These are phyloP conservation scores for Catonia carolina DNA, from an alignment of 2,888 invertebrate species.

Conservation along the genomic window DNA sequence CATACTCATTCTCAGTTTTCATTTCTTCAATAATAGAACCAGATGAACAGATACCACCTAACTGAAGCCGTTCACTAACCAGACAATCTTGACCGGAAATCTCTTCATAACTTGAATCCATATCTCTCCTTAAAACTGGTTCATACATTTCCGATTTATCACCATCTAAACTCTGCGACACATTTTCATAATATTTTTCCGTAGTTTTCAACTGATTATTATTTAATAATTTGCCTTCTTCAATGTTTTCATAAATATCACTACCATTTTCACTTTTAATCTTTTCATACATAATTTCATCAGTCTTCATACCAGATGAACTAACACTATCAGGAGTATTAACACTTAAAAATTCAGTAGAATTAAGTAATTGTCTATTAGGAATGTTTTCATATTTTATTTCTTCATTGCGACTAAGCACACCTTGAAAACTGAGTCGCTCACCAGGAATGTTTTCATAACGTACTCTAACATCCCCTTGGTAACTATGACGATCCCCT, in stretches of 20 bases:
- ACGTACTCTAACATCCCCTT: slow-evolving; percentile 24
- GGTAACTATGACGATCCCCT: slow-evolving; percentile 40
- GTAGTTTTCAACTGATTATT: background rate
- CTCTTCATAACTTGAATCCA: slow-evolving; percentile 20
- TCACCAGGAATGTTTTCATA: slow-evolving; percentile 27
- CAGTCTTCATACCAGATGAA: slow-evolving; percentile 10
- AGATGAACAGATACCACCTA: slow-evolving; percentile 21
- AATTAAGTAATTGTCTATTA: background rate
- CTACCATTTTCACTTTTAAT: slow-evolving; percentile 20
- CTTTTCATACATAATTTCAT: slow-evolving; percentile 22
- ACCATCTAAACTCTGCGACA: slow-evolving; percentile 10
- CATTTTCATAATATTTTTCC: slow-evolving; percentile 22
- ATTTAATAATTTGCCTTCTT: slow-evolving; percentile 1
- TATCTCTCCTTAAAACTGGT: slow-evolving; percentile 16
- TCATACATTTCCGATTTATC: slow-evolving; percentile 20
- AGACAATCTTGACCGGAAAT: slow-evolving; percentile 18
- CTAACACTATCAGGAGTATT: slow-evolving; percentile 9
- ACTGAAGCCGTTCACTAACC: slow-evolving; percentile 16
- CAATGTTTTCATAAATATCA: slow-evolving; percentile 23
- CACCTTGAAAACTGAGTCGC: slow-evolving; percentile 29
- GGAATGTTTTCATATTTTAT: slow-evolving; percentile 20
- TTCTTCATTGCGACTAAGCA: slow-evolving; percentile 12
- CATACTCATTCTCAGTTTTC: slow-evolving; percentile 28
- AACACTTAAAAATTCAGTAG: slow-evolving; percentile 10
- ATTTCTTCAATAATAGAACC: slow-evolving; percentile 23